A percentile compares a stretch with the other conserved stretches of the same genome.
Evolutionary conservation across 2,888 invertebrate genomes (phyloP).

Genomic region (Diarsia dahlii): DNA sequence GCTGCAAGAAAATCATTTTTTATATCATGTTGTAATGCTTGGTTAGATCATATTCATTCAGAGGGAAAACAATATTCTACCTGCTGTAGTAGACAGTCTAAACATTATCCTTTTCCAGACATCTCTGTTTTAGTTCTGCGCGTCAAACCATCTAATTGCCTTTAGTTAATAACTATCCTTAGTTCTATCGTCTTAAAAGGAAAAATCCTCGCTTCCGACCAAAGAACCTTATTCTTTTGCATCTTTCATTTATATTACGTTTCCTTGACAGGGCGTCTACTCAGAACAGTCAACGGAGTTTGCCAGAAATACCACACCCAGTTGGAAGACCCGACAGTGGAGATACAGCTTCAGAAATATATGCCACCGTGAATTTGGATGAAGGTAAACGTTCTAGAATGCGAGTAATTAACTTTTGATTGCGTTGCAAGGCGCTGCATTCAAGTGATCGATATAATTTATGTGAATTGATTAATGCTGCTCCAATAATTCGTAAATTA

Average conservation of each 20-base stretch:
- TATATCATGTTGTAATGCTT: neutral
- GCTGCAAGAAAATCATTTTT: constrained; percentile 2
- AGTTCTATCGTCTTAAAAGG: constrained; percentile 5
- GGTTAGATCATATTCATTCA: neutral
- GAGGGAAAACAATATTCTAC: neutral
- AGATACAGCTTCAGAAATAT: constrained; percentile 96
- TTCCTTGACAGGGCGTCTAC: constrained; percentile 83
- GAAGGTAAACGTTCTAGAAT: constrained; percentile 77
- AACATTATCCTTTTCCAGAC: neutral
- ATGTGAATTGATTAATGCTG: constrained; percentile 54
- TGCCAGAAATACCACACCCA: constrained; percentile 95
- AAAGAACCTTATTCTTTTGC: neutral
- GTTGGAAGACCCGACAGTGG: constrained; percentile 92
- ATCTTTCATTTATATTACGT: constrained; percentile 15
- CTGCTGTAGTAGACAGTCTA: neutral
- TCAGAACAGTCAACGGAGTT: constrained; percentile 93
- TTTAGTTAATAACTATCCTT: neutral
- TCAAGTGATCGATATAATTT: constrained; percentile 50
- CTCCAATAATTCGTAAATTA: constrained; percentile 38
- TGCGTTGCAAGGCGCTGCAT: constrained; percentile 33
- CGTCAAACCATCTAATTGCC: neutral
- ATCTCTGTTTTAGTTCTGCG: neutral
- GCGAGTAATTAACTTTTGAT: constrained; percentile 20
- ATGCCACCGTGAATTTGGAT: constrained; percentile 94
- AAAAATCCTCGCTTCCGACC: constrained; percentile 20